Percentiles rank a stretch among this genome's conserved stretches.
These are phyloP conservation scores for Ormyrus rosae DNA, from an alignment of 2,888 invertebrate species.

Conservation along the genomic window DNA sequence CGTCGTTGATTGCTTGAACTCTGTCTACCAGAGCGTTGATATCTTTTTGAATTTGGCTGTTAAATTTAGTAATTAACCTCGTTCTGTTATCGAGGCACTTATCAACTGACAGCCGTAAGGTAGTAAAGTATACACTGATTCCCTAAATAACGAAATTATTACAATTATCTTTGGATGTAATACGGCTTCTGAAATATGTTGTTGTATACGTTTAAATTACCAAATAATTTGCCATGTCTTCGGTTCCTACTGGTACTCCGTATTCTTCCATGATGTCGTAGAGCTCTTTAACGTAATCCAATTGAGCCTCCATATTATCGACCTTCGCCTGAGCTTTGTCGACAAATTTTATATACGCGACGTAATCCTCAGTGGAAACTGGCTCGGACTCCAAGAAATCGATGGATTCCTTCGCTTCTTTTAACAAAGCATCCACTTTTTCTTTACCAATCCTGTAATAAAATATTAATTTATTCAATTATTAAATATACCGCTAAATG, in stretches of 20 bases:
- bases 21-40: constrained; percentile 85
- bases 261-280: constrained; percentile 91
- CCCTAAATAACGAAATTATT: constrained; percentile 69
- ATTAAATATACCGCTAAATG: constrained; percentile 15
- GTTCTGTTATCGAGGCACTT: constrained; percentile 83
- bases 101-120: constrained; percentile 83
- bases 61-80: constrained; percentile 84
- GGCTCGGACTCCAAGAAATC: constrained; percentile 80
- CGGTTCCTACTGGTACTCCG: constrained; percentile 83
- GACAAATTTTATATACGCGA: constrained; percentile 83
- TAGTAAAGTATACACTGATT: constrained; percentile 80
- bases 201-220: constrained; percentile 62
- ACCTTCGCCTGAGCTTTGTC: constrained; percentile 83
- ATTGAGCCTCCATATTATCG: constrained; percentile 82
- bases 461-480: neutral
- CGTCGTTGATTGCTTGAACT: constrained; percentile 84
- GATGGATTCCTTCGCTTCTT: constrained; percentile 81
- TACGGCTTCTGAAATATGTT: neutral
- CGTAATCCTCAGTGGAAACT: constrained; percentile 83
- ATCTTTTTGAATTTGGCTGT: constrained; percentile 86
- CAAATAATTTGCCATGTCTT: constrained; percentile 82
- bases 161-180: neutral
- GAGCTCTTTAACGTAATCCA: constrained; percentile 89
- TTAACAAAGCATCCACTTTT: constrained; percentile 77
- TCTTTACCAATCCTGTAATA: constrained; percentile 76